Base-by-base conservation (phyloP, 2,113 vertebrate genomes). In the Mesocricetus auratus region DNA sequence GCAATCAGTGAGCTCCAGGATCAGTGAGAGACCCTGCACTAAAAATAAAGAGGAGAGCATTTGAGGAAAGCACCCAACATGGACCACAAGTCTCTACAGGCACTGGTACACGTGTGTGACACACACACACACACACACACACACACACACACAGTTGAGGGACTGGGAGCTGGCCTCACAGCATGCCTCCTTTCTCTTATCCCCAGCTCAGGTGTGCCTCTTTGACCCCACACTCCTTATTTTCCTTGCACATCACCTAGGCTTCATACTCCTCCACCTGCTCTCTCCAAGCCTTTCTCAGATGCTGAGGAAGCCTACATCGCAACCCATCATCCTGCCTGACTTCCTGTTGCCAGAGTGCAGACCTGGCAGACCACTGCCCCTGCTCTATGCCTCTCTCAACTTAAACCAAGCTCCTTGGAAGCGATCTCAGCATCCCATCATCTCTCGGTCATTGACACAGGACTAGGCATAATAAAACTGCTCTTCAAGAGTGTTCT, bases 341-440 rank as follows among this genome's bases (percentile, higher is more conserved):
- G 1, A 45, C 50, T 87, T 92, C 58, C 68, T 56, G 36, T 29
- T 29, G 21, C 22, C 7, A 45, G 12, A 47, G 29, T 58, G 74
- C 89, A 74, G 56, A 79, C 4, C 74, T 17, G 15, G 2, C 60
- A 33, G 47, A 10, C 15, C 31, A 88, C 56, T 29, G 74, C 77
- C 31, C 22, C n/a, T 77, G 1, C 3, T 5, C 3, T 1, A 0
- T 83, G 11, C 36, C 71, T 78, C 58, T 87, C 29, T 8, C 8
- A 4, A 33, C 56, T 53, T 53, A 45, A 56, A 31, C 7, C 39
- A 69, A 78, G 56, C 29, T 29, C 73, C 56, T 42, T 0, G 8
- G 71, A 5, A 31, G 17, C 31, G 13, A 45, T 53, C 15, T 50
- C 12, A 29, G 0, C 21, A 5, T 33, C 66, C 87, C 58, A 4